Evolutionary conservation across 2,797 vertebrate genomes (phyloP).

Genomic region (Ptychobarbus kaznakovi): DNA sequence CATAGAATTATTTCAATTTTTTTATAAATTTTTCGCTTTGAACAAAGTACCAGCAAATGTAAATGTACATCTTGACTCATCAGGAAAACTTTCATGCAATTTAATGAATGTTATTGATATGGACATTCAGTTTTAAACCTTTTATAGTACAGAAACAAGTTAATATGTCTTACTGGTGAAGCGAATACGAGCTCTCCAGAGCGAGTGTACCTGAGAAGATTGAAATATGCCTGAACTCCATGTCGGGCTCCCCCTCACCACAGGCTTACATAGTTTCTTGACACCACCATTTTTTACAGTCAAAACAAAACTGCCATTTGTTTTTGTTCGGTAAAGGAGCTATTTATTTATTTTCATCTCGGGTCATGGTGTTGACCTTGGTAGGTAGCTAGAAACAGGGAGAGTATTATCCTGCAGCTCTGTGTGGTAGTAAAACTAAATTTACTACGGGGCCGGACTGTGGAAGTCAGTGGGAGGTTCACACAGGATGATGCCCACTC

Average conservation of each 20-base stretch:
- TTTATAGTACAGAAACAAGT: conserved; percentile 19
- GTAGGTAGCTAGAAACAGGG: conserved; percentile 67
- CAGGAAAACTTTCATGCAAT: not conserved
- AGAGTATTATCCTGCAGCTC: conserved; percentile 64
- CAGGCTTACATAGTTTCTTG: conserved; percentile 66
- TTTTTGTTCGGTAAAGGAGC: conserved; percentile 69
- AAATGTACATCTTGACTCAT: not conserved
- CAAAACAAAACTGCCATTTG: conserved; percentile 70
- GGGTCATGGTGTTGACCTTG: conserved; percentile 63
- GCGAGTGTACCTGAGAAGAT: conserved; percentile 56
- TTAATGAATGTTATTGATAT: conserved; percentile 26
- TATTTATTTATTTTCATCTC: conserved; percentile 69
- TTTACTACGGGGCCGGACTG: conserved; percentile 65
- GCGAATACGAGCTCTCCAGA: conserved; percentile 43
- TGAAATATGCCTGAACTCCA: conserved; percentile 59
- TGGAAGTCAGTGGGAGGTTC: conserved; percentile 64
- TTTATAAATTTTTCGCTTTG: not conserved
- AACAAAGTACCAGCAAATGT: not conserved
- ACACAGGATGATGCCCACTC: conserved; percentile 63
- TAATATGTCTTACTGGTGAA: conserved; percentile 46
- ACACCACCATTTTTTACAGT: conserved; percentile 67
- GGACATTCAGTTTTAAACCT: conserved; percentile 24
- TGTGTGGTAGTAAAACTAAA: conserved; percentile 69
- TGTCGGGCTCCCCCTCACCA: conserved; percentile 52
- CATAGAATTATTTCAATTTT: not conserved